A percentile compares a stretch with the other conserved stretches of the same genome.
These are phyloP conservation scores for Aplysina aerophoba DNA, from an alignment of 37 sponge, comb jelly and placozoan genomes.

Conservation along the genomic window DNA sequence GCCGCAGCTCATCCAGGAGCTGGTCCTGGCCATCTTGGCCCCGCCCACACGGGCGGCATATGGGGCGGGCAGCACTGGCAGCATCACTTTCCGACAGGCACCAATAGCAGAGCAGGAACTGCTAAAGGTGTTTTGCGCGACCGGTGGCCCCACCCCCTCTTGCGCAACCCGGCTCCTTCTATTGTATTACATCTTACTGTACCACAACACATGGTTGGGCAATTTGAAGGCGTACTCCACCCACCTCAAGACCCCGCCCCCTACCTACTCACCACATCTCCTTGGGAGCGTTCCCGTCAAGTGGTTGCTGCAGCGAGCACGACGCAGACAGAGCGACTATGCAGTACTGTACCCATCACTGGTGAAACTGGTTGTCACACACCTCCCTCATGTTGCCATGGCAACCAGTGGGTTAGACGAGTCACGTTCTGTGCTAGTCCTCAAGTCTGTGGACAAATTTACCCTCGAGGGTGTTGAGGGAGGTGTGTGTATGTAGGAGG, in stretches of 20 bases:
- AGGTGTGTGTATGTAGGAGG: no score
- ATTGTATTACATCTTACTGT: conserved; percentile 73
- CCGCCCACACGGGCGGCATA: conserved; percentile 11
- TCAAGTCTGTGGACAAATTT: no score
- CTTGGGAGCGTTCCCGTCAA: conserved; percentile 65
- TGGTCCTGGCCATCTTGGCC: conserved; percentile 63
- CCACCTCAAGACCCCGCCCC: conserved; percentile 15
- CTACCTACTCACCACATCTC: conserved; percentile 61
- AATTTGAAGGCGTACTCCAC: conserved; percentile 50
- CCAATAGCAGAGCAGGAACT: conserved; percentile 69
- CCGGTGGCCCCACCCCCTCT: conserved; percentile 20
- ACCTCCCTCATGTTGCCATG: conserved; percentile 69
- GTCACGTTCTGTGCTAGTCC: no score
- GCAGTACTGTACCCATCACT: conserved; percentile 74
- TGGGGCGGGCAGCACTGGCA: not conserved
- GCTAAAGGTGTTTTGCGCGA: conserved; percentile 43
- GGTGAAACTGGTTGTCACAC: conserved; percentile 64
- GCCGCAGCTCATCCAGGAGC: conserved; percentile 71
- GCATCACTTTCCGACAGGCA: conserved; percentile 26
- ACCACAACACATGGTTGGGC: conserved; percentile 70
- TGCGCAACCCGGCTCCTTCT: conserved; percentile 60
- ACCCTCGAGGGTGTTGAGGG: no score
- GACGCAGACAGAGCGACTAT: conserved; percentile 42
- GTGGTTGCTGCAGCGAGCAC: conserved; percentile 52
- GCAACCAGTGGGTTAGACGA: not conserved